Evolutionary conservation across 1,140 invertebrate genomes (phyloP).

Genomic region (Drosophila albomicans): DNA sequence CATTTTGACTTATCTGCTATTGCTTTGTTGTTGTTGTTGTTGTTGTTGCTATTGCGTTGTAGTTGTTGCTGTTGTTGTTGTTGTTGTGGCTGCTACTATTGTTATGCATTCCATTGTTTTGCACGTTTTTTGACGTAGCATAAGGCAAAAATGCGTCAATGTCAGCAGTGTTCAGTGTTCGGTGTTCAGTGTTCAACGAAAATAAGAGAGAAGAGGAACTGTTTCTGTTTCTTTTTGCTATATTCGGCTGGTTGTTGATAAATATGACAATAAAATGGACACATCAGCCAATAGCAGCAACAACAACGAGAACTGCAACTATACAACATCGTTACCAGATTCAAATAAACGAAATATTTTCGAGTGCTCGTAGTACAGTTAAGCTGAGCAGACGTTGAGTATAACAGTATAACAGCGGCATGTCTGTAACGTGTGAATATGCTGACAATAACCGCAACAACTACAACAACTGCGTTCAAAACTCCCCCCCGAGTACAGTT

Average conservation of each 20-base stretch:
- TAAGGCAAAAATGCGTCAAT: conserved; percentile 46
- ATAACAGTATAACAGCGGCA: conserved; percentile 23
- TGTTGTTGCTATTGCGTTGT: conserved; percentile 41
- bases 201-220: conserved; percentile 8
- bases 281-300: conserved; percentile 41
- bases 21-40: conserved; percentile 31
- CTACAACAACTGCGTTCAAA: conserved; percentile 20
- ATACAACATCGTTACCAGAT: conserved; percentile 38
- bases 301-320: conserved; percentile 16
- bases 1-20: conserved; percentile 64
- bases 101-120: conserved; percentile 28
- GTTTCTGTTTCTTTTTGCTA: conserved; percentile 43
- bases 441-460: conserved; percentile 36
- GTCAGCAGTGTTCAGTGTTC: conserved; percentile 41
- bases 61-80: conserved; percentile 38
- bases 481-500: conserved; percentile 9
- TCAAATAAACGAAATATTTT: conserved; percentile 60
- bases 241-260: conserved; percentile 63
- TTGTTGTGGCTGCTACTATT: conserved; percentile 42
- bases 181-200: conserved; percentile 31
- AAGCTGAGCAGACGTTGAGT: conserved; percentile 18
- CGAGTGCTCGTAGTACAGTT: conserved; percentile 35
- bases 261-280: conserved; percentile 81
- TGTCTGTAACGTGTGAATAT: conserved; percentile 40
- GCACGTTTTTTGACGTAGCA: conserved; percentile 10